Percentiles rank a stretch among this genome's conserved stretches.
phyloP scores from a whole-genome alignment of 2,888 invertebrate species.

The Caenorhabditis sinica region DNA sequence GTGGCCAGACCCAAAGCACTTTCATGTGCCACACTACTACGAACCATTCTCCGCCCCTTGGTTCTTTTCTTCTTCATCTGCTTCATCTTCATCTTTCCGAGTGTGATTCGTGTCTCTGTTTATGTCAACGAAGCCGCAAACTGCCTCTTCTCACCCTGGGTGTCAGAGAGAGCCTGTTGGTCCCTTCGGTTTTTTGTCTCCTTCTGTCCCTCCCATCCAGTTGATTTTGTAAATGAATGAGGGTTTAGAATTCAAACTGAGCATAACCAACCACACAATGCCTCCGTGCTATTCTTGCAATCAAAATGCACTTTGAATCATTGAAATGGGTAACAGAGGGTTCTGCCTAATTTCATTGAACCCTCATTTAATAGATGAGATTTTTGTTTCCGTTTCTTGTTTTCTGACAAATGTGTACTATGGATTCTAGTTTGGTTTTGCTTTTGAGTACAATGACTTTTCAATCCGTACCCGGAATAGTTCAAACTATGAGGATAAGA shows the following conservation, averaged over 20 bases:
- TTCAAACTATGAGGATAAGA: too few relatives aligned
- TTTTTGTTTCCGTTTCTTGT: constrained; percentile 14
- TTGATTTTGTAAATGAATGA: constrained; percentile 44
- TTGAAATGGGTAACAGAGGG: constrained; percentile 30
- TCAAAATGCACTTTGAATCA: constrained; percentile 39
- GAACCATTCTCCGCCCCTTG: constrained; percentile 8
- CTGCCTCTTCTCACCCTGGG: constrained; percentile 38
- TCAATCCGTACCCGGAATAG: too few relatives aligned
- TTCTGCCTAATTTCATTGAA: constrained; percentile 21
- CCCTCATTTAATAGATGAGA: constrained; percentile 35
- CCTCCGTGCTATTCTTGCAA: constrained; percentile 2
- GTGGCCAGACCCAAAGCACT: constrained; percentile 48
- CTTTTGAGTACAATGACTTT: too few relatives aligned
- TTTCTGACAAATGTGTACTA: constrained; percentile 8
- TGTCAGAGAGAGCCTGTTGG: constrained; percentile 34
- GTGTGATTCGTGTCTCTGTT: constrained; percentile 52
- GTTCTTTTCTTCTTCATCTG: constrained; percentile 22
- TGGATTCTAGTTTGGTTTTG: neutral
- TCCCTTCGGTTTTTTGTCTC: constrained; percentile 30
- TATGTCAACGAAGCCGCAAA: constrained; percentile 58
- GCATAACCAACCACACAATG: neutral
- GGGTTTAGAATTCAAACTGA: neutral
- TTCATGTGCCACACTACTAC: constrained; percentile 34
- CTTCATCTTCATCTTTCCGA: constrained; percentile 22
- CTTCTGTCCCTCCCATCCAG: constrained; percentile 4